phyloP scores from a whole-genome alignment of 2,888 invertebrate genomes.

The Pyrocoelia pectoralis region DNA sequence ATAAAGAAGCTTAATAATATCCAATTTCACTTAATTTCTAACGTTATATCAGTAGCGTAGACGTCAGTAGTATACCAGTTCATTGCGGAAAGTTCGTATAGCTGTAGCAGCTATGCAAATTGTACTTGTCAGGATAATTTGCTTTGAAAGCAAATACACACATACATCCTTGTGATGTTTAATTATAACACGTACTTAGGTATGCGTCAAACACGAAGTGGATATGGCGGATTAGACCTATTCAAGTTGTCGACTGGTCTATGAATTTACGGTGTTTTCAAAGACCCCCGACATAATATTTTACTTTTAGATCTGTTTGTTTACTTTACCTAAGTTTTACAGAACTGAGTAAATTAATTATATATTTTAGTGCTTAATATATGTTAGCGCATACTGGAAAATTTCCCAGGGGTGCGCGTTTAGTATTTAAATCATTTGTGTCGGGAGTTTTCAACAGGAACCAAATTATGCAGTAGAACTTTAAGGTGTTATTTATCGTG shows the following conservation, averaged over 20 bases:
- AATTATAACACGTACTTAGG: constrained; percentile 34
- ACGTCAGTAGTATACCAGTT: not conserved
- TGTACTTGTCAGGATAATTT: constrained; percentile 26
- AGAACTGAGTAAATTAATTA: constrained; percentile 24
- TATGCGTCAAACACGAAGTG: constrained; percentile 25
- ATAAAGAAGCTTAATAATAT: not conserved
- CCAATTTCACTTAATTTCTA: constrained; percentile 2
- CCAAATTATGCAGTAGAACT: constrained; percentile 14
- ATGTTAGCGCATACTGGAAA: constrained; percentile 17
- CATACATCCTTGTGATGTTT: constrained; percentile 28
- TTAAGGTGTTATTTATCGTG: constrained; percentile 27
- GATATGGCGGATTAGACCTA: constrained; percentile 39
- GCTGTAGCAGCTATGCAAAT: constrained; percentile 26
- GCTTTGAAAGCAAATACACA: constrained; percentile 32
- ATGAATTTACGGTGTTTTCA: constrained; percentile 39
- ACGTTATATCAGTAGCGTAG: not conserved
- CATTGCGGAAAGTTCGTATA: not conserved
- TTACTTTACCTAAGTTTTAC: constrained; percentile 19
- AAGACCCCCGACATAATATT: constrained; percentile 19
- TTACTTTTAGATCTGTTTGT: constrained; percentile 26
- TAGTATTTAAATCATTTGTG: constrained; percentile 6
- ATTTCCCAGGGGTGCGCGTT: not conserved
- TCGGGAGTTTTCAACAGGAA: constrained; percentile 16
- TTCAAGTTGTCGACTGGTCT: constrained; percentile 36
- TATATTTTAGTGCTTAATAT: not conserved